These are phyloP conservation scores for Coregonus suidteri DNA, from an alignment of 2,797 vertebrate genomes.

Conservation along the genomic window DNA sequence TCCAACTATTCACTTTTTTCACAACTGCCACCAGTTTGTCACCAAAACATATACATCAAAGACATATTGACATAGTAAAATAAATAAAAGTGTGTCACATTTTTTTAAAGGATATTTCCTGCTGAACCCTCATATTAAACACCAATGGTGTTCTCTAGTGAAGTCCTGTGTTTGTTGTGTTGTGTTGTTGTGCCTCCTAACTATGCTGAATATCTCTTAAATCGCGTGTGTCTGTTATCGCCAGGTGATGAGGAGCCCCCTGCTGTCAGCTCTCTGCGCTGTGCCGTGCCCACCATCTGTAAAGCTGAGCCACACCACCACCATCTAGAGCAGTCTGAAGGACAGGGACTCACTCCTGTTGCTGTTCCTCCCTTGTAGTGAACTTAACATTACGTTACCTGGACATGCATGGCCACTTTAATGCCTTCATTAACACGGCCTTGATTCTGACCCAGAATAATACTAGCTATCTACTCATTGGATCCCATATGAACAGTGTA, in stretches of 20 bases:
- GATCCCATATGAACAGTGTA: not conserved
- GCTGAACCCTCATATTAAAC: too few relatives aligned
- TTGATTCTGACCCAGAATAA: not conserved
- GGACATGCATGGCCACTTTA: too few relatives aligned
- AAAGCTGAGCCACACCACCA: constrained; percentile 85
- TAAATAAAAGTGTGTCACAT: too few relatives aligned
- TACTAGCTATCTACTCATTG: not conserved
- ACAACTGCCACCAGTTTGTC: too few relatives aligned
- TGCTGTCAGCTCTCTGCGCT: constrained; percentile 74
- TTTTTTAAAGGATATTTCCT: too few relatives aligned
- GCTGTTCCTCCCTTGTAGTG: constrained; percentile 36
- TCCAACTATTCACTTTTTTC: too few relatives aligned
- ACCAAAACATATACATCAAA: too few relatives aligned
- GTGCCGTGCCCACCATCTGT: constrained; percentile 78
- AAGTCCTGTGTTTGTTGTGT: too few relatives aligned
- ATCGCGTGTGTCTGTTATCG: constrained; percentile 17
- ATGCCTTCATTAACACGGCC: too few relatives aligned
- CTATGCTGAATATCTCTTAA: not conserved
- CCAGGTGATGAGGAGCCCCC: constrained; percentile 91
- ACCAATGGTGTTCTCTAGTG: too few relatives aligned
- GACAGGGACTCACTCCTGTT: constrained; percentile 71
- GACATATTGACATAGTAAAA: too few relatives aligned
- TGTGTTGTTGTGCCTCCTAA: not conserved
- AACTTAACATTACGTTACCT: not conserved
- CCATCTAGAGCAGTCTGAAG: constrained; percentile 69